These are phyloP conservation scores for Drosophila arawakana DNA, from an alignment of 1,140 invertebrate genomes.

Conservation along the genomic window DNA sequence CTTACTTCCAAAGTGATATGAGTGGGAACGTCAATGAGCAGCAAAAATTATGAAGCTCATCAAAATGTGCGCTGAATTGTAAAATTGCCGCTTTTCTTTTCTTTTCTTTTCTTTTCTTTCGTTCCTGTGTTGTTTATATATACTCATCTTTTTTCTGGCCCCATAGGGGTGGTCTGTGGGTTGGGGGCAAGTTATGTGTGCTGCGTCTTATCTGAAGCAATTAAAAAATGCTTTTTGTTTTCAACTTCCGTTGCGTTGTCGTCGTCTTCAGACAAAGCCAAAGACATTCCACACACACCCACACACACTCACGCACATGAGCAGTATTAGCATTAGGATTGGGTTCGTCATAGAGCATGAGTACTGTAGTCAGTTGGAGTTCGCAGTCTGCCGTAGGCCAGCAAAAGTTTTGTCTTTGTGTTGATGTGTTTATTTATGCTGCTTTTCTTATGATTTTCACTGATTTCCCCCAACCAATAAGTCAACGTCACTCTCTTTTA, in stretches of 20 bases:
- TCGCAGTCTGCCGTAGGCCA: constrained; percentile 27
- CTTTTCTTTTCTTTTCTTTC: constrained; percentile 40
- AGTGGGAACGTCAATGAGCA: constrained; percentile 75
- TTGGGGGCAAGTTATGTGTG: constrained; percentile 65
- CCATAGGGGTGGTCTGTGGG: background rate
- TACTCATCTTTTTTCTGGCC: constrained; percentile 8
- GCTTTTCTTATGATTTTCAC: constrained; percentile 55
- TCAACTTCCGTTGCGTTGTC: constrained; percentile 57
- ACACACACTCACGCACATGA: constrained; percentile 32
- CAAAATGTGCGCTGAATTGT: constrained; percentile 82
- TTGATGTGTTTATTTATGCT: constrained; percentile 79
- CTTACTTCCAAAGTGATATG: constrained; percentile 52
- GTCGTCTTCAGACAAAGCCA: constrained; percentile 42
- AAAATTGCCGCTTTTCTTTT: constrained; percentile 67
- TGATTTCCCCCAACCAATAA: constrained; percentile 51
- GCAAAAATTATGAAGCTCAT: constrained; percentile 81
- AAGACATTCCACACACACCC: constrained; percentile 39
- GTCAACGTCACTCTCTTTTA: background rate
- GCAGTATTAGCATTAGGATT: constrained; percentile 25
- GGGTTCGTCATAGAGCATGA: background rate
- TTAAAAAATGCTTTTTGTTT: constrained; percentile 73
- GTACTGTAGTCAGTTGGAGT: background rate
- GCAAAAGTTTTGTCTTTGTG: constrained; percentile 75
- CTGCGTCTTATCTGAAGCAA: constrained; percentile 76
- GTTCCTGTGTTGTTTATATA: constrained; percentile 9